Conservation (phyloP, 2,888 invertebrate genomes). For the Stenichneumon culpator region DNA sequence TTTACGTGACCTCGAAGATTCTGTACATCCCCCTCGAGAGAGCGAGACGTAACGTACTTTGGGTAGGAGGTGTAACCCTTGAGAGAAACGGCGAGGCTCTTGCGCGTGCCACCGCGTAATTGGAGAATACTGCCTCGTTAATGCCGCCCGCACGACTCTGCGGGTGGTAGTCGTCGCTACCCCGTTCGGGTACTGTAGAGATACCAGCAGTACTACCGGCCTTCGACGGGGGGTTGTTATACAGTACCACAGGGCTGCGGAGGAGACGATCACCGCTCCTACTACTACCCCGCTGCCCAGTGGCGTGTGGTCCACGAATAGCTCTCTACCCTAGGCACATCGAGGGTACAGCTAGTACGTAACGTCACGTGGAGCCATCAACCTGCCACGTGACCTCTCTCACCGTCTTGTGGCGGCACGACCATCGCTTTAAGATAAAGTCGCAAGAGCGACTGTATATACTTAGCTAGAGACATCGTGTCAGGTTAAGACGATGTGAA, state of each 20-base stretch:
- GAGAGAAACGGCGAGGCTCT: slow-evolving; percentile 30
- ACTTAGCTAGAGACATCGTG: not conserved
- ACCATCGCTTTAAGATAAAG: slow-evolving; percentile 34
- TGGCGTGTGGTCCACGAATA: slow-evolving; percentile 33
- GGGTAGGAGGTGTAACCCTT: slow-evolving; percentile 18
- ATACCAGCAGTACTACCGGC: slow-evolving; percentile 24
- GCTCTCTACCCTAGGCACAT: not conserved
- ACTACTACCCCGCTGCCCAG: not conserved
- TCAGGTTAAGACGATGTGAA: too few species aligned
- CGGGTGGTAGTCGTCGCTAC: slow-evolving; percentile 47
- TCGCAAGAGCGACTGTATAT: slow-evolving; percentile 3
- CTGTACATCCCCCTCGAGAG: not conserved
- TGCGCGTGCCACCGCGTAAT: slow-evolving; percentile 61
- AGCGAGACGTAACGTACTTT: slow-evolving; percentile 50
- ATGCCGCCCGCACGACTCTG: slow-evolving; percentile 49
- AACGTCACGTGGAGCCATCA: slow-evolving; percentile 68
- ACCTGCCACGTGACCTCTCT: slow-evolving; percentile 66
- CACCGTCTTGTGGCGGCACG: slow-evolving; percentile 32
- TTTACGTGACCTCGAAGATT: slow-evolving; percentile 52
- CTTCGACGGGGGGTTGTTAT: slow-evolving; percentile 38
- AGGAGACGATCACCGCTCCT: slow-evolving; percentile 7
- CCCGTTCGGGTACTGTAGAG: not conserved
- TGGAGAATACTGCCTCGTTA: slow-evolving; percentile 62
- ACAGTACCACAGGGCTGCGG: slow-evolving; percentile 15
- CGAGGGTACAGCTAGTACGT: slow-evolving; percentile 25